Conservation (phyloP, 2,888 invertebrate genomes). For the Ptychoptera contaminata region DNA sequence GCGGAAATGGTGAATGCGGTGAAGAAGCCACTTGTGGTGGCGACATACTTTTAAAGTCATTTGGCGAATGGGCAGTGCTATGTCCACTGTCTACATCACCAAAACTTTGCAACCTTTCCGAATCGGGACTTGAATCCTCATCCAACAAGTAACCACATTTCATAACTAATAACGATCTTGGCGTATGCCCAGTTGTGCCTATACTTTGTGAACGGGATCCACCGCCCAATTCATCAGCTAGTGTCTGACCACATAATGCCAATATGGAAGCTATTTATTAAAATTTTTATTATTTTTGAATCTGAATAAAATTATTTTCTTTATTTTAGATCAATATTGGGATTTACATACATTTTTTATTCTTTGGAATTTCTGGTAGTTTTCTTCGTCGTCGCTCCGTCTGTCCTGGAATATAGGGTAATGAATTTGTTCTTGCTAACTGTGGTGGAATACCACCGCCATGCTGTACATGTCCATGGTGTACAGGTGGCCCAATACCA, state of each 20-base stretch:
- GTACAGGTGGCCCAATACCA: constrained; percentile 24
- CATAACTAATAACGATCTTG: constrained; percentile 46
- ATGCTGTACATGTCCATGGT: constrained; percentile 25
- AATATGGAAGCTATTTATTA: constrained; percentile 40
- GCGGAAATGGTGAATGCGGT: constrained; percentile 45
- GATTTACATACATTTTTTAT: constrained; percentile 60
- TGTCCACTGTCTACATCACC: constrained; percentile 78
- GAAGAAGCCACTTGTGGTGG: constrained; percentile 48
- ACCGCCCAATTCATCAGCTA: constrained; percentile 50
- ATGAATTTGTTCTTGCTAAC: constrained; percentile 11
- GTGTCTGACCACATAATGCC: constrained; percentile 36
- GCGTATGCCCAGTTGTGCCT: constrained; percentile 12
- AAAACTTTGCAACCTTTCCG: constrained; percentile 58
- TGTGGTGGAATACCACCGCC: constrained; percentile 23
- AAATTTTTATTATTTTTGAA: constrained; percentile 6
- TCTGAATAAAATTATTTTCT: constrained; percentile 7
- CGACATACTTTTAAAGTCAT: constrained; percentile 74
- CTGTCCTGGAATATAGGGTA: constrained; percentile 11
- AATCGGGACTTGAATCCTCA: constrained; percentile 75
- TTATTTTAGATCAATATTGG: not conserved
- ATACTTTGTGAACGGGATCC: constrained; percentile 12
- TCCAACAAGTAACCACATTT: constrained; percentile 61
- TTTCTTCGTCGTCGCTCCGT: constrained; percentile 59
- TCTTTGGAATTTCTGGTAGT: constrained; percentile 79
- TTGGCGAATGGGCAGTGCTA: constrained; percentile 83